Base-by-base conservation (phyloP, 2,797 vertebrate species). In the Corythornis leucogaster region DNA sequence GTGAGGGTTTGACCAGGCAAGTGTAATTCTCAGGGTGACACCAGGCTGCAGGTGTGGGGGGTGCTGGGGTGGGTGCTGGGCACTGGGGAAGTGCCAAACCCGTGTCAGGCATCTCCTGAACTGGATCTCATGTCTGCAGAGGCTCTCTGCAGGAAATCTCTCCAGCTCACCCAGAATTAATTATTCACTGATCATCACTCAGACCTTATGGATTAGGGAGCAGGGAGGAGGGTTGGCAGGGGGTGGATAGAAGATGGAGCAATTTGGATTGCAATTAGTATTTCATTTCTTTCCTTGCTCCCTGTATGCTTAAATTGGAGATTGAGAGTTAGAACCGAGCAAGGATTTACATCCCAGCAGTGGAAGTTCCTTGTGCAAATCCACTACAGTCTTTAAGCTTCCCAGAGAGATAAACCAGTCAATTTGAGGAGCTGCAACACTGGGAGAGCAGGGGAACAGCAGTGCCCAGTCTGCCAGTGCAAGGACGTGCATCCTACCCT, bases 211-310 rank as follows among this genome's bases (percentile, higher is more conserved):
- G 85, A 91, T 92, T 80, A 91, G 89, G 89, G 82, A 92, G 86
- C 64, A 40, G 58, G 79, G 82, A 86, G 88, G 63, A 67, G 66
- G 43, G 58, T 30, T 92, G 85, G 93, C 89, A 75, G 92, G 87
- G 88, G 73, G 48, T 67, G 87, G 92, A 30, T 45, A 69, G 89
- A 75, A 89, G 80, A 91, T 12, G 45, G 62, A 92, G 67, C 68
- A 76, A 76, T 87, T 93, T 78, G 70, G 92, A 76, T 92, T 92
- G 93, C 80, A 92, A 87, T 95, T 91, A 91, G 92, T 62, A 5
- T 79, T 94, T 94, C 1, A 43, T 89, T 69, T 85, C 69, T 91
- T 85, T 57, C 73, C 69, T 80, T 31, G 35, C 63, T 92, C 75
- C 58, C 51, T 18, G 8, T 79, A 85, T 83, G 89, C 91, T 81